A percentile compares a stretch with the other conserved stretches of the same genome.
Conservation (phyloP, 1,140 invertebrate species). For the Caenorhabditis latens region DNA sequence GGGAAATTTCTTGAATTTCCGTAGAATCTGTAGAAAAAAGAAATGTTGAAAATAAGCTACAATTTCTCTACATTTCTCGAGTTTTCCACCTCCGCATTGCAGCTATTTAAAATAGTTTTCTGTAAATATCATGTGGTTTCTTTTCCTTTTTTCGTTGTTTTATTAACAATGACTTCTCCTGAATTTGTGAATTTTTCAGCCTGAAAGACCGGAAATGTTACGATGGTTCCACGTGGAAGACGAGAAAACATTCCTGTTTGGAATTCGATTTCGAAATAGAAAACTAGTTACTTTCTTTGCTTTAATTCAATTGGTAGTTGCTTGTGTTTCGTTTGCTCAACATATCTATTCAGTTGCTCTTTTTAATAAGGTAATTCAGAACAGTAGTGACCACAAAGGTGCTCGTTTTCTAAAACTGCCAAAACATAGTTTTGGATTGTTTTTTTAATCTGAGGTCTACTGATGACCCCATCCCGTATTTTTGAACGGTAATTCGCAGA, state of each 20-base stretch:
- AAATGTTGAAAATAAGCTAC: conserved; percentile 21
- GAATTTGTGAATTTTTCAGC: background rate
- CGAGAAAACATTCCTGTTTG: conserved; percentile 62
- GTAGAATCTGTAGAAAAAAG: background rate
- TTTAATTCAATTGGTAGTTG: conserved; percentile 62
- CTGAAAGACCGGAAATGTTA: conserved; percentile 54
- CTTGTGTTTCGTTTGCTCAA: conserved; percentile 64
- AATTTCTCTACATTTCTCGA: conserved; percentile 5
- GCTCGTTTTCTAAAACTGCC: no score
- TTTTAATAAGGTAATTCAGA: conserved; percentile 58
- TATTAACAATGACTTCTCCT: background rate
- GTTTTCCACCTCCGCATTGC: conserved; percentile 33
- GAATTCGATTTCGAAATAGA: conserved; percentile 60
- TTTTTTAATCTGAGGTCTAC: background rate
- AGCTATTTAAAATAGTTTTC: conserved; percentile 2
- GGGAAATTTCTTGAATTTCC: conserved; percentile 40
- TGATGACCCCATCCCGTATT: no score
- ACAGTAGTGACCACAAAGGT: no score
- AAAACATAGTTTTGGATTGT: no score
- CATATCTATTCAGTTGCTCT: conserved; percentile 61
- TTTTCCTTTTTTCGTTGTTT: background rate
- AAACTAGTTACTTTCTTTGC: conserved; percentile 58
- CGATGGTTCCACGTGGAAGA: conserved; percentile 64
- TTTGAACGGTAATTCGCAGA: no score
- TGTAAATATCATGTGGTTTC: conserved; percentile 26